Evolutionary conservation across 2,113 vertebrate species (phyloP).

Genomic region (Microtus ochrogaster): DNA sequence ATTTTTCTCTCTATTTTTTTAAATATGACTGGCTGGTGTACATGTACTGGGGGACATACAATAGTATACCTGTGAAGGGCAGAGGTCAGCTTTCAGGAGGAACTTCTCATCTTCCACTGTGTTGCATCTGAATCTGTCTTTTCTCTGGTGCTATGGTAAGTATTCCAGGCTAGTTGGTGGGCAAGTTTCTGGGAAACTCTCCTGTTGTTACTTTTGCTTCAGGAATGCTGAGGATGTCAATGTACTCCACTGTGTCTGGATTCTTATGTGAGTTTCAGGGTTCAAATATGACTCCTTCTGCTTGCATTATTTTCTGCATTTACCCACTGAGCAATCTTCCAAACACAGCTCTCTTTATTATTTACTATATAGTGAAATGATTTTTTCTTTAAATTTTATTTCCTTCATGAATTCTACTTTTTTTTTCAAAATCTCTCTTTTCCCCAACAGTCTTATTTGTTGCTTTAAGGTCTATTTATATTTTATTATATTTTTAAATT

Average conservation of each 20-base stretch:
- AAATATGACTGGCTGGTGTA: neutral
- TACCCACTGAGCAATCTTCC: neutral
- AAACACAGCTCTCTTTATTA: neutral
- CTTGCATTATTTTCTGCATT: neutral
- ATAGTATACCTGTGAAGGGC: neutral
- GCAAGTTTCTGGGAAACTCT: neutral
- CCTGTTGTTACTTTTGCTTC: neutral
- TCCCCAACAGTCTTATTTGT: neutral
- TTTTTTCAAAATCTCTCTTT: neutral
- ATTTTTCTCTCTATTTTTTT: neutral
- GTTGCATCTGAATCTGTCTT: too few relatives aligned
- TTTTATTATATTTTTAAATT: neutral
- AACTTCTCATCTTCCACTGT: neutral
- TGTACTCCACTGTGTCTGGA: neutral
- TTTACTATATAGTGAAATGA: neutral
- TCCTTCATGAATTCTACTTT: neutral
- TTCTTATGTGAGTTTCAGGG: neutral
- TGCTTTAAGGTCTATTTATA: neutral
- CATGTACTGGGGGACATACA: neutral
- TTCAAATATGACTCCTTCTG: too few relatives aligned
- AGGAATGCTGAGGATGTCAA: neutral
- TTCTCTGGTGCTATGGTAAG: neutral
- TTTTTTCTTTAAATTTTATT: neutral
- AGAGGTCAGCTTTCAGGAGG: neutral
- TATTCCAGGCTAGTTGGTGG: neutral